Percentiles rank a stretch among this genome's conserved stretches.
phyloP scores from a whole-genome alignment of 2,113 vertebrate species.

The Zonotrichia leucophrys region DNA sequence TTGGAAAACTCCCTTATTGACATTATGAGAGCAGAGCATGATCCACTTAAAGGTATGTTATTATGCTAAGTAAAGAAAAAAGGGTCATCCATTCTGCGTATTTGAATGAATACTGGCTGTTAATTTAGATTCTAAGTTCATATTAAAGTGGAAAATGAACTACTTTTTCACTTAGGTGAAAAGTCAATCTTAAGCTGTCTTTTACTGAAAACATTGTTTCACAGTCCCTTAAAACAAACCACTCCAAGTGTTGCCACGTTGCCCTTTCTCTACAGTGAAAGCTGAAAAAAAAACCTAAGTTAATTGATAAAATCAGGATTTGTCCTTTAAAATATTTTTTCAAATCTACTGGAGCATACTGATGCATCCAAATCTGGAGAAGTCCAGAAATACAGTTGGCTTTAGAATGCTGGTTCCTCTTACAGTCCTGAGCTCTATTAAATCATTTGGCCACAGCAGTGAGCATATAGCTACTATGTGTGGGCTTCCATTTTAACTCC shows the following conservation, averaged over 20 bases:
- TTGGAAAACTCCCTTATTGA: conserved; percentile 98
- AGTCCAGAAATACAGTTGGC: not conserved
- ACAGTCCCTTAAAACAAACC: not conserved
- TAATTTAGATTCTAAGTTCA: not conserved
- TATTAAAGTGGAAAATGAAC: not conserved
- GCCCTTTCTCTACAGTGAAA: not conserved
- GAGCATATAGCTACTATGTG: not conserved
- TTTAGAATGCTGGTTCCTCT: not conserved
- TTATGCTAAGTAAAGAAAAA: conserved; percentile 45
- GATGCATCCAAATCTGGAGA: not conserved
- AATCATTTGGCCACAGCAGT: not conserved
- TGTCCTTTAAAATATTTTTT: not conserved
- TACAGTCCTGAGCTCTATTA: not conserved
- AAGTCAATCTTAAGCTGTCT: not conserved
- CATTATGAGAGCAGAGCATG: conserved; percentile 98
- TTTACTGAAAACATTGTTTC: not conserved
- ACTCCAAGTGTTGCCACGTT: not conserved
- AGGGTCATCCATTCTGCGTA: conserved; percentile 2
- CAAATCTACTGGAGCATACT: not conserved
- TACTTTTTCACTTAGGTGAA: not conserved
- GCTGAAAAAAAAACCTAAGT: not conserved
- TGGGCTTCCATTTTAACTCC: not conserved
- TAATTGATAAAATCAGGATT: not conserved
- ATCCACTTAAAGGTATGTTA: conserved; percentile 93
- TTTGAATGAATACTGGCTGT: conserved; percentile 16